phyloP scores from a whole-genome alignment of 2,113 vertebrate genomes.

The Lampris megalopsis region DNA sequence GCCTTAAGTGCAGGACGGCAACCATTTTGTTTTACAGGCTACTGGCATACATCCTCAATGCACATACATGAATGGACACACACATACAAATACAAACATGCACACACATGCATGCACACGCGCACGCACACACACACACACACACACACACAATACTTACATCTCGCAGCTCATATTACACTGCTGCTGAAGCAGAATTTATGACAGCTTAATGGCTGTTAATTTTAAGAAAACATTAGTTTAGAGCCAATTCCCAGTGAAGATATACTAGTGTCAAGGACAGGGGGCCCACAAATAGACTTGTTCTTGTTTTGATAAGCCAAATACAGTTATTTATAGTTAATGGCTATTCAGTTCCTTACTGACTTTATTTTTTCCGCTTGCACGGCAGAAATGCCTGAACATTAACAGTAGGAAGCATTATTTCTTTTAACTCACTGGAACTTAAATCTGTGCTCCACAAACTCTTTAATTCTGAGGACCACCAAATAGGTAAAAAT shows the following conservation, averaged over 20 bases:
- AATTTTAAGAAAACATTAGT: slow-evolving; percentile 48
- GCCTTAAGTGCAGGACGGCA: slow-evolving; percentile 21
- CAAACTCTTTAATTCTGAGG: neutral
- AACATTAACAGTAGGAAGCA: neutral
- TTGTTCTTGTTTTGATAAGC: slow-evolving; percentile 45
- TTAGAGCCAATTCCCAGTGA: slow-evolving; percentile 42
- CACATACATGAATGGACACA: slow-evolving; percentile 17
- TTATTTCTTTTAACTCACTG: neutral
- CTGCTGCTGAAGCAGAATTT: slow-evolving; percentile 53
- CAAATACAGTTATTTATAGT: slow-evolving; percentile 37
- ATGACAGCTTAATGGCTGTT: slow-evolving; percentile 7
- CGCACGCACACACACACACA: slow-evolving; percentile 19
- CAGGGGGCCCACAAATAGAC: slow-evolving; percentile 19
- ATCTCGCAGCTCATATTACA: slow-evolving; percentile 20
- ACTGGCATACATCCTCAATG: slow-evolving; percentile 42
- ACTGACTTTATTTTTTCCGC: slow-evolving; percentile 22
- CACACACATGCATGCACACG: slow-evolving; percentile 41
- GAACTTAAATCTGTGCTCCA: too few relatives aligned
- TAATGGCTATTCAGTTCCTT: slow-evolving; percentile 16
- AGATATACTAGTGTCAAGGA: slow-evolving; percentile 42
- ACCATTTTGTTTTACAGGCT: slow-evolving; percentile 48
- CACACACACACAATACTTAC: slow-evolving; percentile 16
- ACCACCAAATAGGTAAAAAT: neutral
- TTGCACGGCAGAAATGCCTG: neutral
- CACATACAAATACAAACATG: slow-evolving; percentile 22